phyloP scores from a whole-genome alignment of 2,113 vertebrate species.

The Ptilonorhynchus violaceus region DNA sequence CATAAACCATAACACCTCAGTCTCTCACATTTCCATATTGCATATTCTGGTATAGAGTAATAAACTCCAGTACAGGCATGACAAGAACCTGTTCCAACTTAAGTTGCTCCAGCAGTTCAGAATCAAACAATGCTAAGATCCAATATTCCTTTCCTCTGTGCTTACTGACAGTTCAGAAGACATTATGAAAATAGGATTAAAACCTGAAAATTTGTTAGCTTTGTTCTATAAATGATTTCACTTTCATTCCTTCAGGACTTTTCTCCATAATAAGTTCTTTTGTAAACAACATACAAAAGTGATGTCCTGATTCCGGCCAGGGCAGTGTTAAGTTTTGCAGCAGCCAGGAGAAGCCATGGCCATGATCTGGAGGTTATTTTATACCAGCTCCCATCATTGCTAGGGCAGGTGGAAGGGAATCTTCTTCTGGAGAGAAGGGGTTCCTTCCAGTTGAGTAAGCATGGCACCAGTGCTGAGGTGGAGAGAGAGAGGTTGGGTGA shows the following conservation, averaged over 20 bases:
- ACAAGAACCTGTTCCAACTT: neutral
- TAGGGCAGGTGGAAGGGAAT: neutral
- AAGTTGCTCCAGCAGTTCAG: neutral
- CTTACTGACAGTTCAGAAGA: neutral
- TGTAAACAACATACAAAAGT: neutral
- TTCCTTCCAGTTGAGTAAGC: accelerated
- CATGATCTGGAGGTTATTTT: neutral
- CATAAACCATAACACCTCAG: too few species aligned
- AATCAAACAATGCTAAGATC: neutral
- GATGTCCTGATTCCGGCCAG: neutral
- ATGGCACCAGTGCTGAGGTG: accelerated
- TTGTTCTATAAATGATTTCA: neutral
- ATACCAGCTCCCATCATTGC: neutral
- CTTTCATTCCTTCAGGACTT: neutral
- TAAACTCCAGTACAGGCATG: neutral
- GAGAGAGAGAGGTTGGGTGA: too few species aligned
- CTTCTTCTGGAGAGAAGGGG: neutral
- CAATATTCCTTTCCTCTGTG: neutral
- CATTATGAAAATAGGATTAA: neutral
- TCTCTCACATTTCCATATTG: neutral
- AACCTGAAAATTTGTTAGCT: neutral
- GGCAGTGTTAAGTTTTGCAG: neutral
- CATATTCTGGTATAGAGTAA: neutral
- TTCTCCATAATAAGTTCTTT: neutral
- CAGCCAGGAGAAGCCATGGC: too few species aligned